phyloP scores from a whole-genome alignment of 2,113 vertebrate species.

The Xiphophorus maculatus region DNA sequence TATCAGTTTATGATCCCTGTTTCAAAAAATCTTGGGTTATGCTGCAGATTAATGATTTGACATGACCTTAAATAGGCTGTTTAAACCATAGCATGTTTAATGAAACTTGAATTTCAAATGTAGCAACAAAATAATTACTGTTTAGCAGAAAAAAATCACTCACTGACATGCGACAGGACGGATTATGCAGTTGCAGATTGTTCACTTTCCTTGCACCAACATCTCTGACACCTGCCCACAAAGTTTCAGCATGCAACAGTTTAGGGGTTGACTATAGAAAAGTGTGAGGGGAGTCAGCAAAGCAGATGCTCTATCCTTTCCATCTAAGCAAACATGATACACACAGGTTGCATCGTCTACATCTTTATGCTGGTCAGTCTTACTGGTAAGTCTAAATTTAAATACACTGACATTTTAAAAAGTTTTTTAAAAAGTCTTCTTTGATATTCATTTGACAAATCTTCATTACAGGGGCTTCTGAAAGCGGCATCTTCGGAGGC shows the following conservation, averaged over 20 bases:
- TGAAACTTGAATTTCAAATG: too few relatives aligned
- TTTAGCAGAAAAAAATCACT: neutral
- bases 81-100: neutral
- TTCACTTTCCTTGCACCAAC: neutral
- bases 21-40: neutral
- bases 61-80: neutral
- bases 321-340: constrained; percentile 15
- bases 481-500: constrained; percentile 80
- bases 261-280: constrained; percentile 18
- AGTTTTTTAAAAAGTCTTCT: neutral
- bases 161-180: neutral
- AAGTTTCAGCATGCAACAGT: constrained; percentile 29
- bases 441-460: neutral
- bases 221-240: constrained; percentile 32
- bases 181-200: neutral
- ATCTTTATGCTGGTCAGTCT: constrained; percentile 28
- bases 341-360: neutral
- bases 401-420: neutral
- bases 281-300: neutral
- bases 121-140: too few relatives aligned
- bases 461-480: constrained; percentile 62
- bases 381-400: constrained; percentile 44
- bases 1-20: neutral
- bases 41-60: neutral
- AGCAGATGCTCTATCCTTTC: neutral